Evolutionary conservation across 2,113 vertebrate genomes (phyloP).

Genomic region (Rousettus leschenaultii): DNA sequence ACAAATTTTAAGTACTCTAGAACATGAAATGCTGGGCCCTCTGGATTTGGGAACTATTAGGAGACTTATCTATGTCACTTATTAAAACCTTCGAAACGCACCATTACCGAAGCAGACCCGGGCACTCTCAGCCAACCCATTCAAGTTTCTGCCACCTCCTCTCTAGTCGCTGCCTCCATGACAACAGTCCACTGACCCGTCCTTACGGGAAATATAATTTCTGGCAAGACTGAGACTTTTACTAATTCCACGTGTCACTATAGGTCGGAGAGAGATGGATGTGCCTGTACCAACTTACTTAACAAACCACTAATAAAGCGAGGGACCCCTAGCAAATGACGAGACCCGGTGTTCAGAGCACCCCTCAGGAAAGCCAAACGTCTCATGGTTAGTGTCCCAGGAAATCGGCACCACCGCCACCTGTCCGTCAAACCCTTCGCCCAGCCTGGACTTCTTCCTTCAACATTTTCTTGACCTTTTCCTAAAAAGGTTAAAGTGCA

Average conservation of each 20-base stretch:
- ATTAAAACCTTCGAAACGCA: slow-evolving; percentile 68
- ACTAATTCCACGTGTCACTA: slow-evolving; percentile 70
- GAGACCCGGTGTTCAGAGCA: slow-evolving; percentile 36
- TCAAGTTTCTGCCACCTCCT: neutral
- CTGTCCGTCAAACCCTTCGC: slow-evolving; percentile 37
- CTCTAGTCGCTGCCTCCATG: slow-evolving; percentile 51
- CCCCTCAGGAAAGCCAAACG: slow-evolving; percentile 42
- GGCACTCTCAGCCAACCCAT: slow-evolving; percentile 59
- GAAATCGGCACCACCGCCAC: neutral
- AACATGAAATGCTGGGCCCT: neutral
- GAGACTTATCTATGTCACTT: slow-evolving; percentile 48
- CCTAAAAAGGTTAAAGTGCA: neutral
- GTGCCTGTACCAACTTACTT: slow-evolving; percentile 23
- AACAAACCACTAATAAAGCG: slow-evolving; percentile 64
- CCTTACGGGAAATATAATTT: slow-evolving; percentile 45
- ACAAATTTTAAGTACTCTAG: slow-evolving; percentile 33
- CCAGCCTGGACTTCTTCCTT: neutral
- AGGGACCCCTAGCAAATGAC: slow-evolving; percentile 64
- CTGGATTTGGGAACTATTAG: neutral
- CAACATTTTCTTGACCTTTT: neutral
- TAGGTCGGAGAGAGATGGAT: slow-evolving; percentile 44
- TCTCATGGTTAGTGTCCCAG: neutral
- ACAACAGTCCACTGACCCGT: slow-evolving; percentile 62
- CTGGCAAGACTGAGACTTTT: slow-evolving; percentile 58
- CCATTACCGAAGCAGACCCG: slow-evolving; percentile 60